phyloP scores from a whole-genome alignment of 2,888 invertebrate genomes.

The Drosophila peninsularis region DNA sequence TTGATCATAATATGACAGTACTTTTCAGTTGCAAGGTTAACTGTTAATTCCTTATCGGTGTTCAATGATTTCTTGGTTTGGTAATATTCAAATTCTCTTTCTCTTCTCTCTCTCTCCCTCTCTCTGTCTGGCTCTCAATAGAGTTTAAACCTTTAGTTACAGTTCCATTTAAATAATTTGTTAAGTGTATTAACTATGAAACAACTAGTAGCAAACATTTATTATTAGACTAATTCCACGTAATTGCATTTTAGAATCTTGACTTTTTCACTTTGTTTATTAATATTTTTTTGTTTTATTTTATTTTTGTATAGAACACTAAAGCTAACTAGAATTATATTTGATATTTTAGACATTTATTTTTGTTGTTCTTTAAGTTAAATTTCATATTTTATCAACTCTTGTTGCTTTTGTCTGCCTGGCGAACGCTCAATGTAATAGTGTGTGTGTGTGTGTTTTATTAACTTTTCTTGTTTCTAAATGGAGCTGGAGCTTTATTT shows the following conservation, averaged over 20 bases:
- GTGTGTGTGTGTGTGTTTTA: conserved; percentile 25
- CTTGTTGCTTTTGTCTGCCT: conserved; percentile 3
- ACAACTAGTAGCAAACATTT: conserved; percentile 74
- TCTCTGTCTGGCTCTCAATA: conserved; percentile 5
- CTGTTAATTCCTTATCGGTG: conserved; percentile 72
- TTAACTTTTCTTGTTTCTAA: conserved; percentile 53
- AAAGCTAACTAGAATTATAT: conserved; percentile 62
- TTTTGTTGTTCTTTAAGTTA: conserved; percentile 7
- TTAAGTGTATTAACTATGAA: conserved; percentile 61
- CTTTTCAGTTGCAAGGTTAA: conserved; percentile 45
- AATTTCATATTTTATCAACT: conserved; percentile 20
- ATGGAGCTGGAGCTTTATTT: conserved; percentile 72
- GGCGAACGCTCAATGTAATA: conserved; percentile 15
- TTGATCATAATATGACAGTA: conserved; percentile 50
- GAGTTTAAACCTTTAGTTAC: conserved; percentile 51
- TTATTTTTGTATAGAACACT: conserved; percentile 48
- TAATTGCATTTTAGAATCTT: conserved; percentile 62
- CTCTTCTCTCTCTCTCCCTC: not conserved
- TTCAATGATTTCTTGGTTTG: conserved; percentile 57
- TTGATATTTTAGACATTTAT: conserved; percentile 74
- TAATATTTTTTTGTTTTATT: not conserved
- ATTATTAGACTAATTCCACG: conserved; percentile 60
- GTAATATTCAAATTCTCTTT: conserved; percentile 23
- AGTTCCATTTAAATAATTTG: conserved; percentile 46
- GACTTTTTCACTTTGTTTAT: conserved; percentile 19